These are phyloP conservation scores for Dreissena polymorpha DNA, from an alignment of 1,140 invertebrate species.

Conservation along the genomic window DNA sequence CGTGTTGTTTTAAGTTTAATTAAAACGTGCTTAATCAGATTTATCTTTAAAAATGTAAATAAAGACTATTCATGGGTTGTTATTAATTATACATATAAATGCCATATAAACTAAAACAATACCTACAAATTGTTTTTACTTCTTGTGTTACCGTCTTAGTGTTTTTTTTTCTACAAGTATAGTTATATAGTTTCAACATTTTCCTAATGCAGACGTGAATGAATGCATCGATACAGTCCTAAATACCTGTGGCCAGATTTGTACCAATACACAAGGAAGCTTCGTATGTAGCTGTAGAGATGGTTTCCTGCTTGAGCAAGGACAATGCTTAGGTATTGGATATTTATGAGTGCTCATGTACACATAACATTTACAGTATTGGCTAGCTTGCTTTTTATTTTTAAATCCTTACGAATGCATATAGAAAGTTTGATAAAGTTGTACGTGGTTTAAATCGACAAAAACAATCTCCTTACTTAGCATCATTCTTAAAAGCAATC, in stretches of 20 bases:
- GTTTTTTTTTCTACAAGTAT: no score
- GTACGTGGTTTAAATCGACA: no score
- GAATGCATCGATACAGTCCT: neutral
- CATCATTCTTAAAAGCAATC: no score
- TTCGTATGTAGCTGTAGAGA: conserved; percentile 18
- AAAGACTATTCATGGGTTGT: neutral
- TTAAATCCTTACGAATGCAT: no score
- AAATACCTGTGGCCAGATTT: conserved; percentile 19
- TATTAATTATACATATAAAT: neutral
- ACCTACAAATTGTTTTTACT: neutral
- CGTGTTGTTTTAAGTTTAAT: no score
- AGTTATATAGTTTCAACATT: neutral
- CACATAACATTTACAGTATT: no score
- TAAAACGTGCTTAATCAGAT: neutral
- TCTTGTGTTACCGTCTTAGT: neutral
- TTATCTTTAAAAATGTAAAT: neutral
- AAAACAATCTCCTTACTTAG: no score
- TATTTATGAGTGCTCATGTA: no score
- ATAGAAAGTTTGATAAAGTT: no score
- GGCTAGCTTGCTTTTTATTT: no score
- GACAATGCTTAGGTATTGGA: neutral
- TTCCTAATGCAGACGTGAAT: conserved; percentile 22
- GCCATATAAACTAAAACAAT: neutral
- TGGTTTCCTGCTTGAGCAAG: neutral
- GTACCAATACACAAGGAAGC: conserved; percentile 21